Percentiles rank a stretch among this genome's conserved stretches.
phyloP scores from a whole-genome alignment of 2,113 vertebrate genomes.

The Catagonus wagneri region DNA sequence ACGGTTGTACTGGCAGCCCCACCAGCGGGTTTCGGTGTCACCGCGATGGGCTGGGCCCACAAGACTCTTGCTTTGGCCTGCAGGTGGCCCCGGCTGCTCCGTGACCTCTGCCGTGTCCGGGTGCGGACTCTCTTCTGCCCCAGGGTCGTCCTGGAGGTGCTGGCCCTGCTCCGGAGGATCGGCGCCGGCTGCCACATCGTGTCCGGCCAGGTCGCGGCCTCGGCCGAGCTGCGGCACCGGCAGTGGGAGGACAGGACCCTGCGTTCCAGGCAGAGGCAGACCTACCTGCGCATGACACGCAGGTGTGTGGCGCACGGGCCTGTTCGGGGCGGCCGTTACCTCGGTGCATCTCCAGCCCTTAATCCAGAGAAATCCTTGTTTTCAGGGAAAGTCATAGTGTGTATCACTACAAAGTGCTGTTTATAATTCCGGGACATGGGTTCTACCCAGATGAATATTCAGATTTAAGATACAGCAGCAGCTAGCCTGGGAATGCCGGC shows the following conservation, averaged over 20 bases:
- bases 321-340: background rate
- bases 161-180: slow-evolving; percentile 84
- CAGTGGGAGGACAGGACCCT: slow-evolving; percentile 85
- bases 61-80: background rate
- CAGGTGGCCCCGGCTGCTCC: slow-evolving; percentile 82
- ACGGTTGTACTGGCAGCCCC: no score
- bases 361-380: background rate
- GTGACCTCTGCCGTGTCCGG: slow-evolving; percentile 49
- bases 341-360: no score
- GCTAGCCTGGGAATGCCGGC: rapidly evolving
- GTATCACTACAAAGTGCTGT: background rate
- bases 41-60: background rate
- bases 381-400: background rate
- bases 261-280: slow-evolving; percentile 88
- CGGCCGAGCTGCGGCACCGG: slow-evolving; percentile 62
- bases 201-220: slow-evolving; percentile 82
- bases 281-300: slow-evolving; percentile 84
- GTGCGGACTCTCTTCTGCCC: slow-evolving; percentile 85
- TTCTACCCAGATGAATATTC: background rate
- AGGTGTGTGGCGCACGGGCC: slow-evolving; percentile 78
- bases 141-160: slow-evolving; percentile 80
- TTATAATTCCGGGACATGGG: background rate
- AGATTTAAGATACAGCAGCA: background rate
- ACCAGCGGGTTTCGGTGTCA: no score
- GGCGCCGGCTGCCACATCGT: slow-evolving; percentile 77